phyloP scores from a whole-genome alignment of 2,113 vertebrate species.

The Orthonyx spaldingii region DNA sequence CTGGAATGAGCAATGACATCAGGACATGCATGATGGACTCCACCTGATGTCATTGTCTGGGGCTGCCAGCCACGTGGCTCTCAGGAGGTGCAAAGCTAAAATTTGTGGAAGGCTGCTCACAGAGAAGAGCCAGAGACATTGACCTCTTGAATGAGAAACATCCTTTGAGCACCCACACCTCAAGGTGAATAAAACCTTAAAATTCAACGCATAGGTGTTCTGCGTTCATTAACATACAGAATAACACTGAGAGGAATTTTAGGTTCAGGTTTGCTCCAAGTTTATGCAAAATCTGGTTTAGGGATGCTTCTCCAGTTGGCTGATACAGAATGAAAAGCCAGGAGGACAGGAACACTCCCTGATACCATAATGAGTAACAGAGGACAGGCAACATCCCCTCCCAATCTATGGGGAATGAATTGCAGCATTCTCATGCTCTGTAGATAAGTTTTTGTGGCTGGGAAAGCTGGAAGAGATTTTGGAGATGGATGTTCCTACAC shows the following conservation, averaged over 20 bases:
- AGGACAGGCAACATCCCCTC: neutral
- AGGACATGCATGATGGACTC: neutral
- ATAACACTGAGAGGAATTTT: neutral
- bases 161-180: neutral
- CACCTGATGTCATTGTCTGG: constrained; percentile 11
- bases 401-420: neutral
- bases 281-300: neutral
- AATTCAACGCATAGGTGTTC: neutral
- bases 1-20: neutral
- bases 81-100: neutral
- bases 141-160: neutral
- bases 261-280: neutral
- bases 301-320: neutral
- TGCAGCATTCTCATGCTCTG: neutral
- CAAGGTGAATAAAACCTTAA: neutral
- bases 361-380: neutral
- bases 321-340: neutral
- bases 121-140: neutral
- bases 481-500: neutral
- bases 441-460: neutral
- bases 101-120: neutral
- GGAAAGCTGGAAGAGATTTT: neutral
- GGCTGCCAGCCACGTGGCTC: neutral
- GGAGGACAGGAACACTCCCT: fast-evolving
- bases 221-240: neutral